phyloP scores from a whole-genome alignment of 2,888 invertebrate genomes.

The Pristionchus mayeri region DNA sequence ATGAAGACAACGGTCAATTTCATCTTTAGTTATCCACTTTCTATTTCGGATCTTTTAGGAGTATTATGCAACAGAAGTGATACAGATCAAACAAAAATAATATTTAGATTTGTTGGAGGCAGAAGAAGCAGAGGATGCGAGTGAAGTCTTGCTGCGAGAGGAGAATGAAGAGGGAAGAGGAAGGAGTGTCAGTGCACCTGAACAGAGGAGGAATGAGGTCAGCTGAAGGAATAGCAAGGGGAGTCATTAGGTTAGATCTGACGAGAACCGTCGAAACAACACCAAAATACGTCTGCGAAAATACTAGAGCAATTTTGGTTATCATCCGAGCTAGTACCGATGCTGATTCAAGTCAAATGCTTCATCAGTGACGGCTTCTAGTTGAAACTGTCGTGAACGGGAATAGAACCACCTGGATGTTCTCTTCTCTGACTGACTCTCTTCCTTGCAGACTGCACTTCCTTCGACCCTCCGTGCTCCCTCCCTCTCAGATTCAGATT shows the following conservation, averaged over 20 bases:
- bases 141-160: neutral
- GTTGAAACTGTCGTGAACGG: neutral
- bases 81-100: too few relatives aligned
- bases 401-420: neutral
- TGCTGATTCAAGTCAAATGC: too few relatives aligned
- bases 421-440: neutral
- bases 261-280: too few relatives aligned
- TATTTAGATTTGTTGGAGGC: neutral
- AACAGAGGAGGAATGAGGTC: neutral
- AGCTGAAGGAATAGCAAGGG: neutral
- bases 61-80: neutral
- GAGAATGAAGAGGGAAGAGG: neutral
- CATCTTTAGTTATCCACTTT: neutral
- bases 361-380: too few relatives aligned
- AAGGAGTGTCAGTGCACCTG: slow-evolving; percentile 22
- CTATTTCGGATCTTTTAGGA: neutral
- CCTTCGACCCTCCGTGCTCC: neutral
- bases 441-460: neutral
- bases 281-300: too few relatives aligned
- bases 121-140: slow-evolving; percentile 39
- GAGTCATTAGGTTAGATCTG: too few relatives aligned
- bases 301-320: too few relatives aligned
- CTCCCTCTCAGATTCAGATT: slow-evolving; percentile 42
- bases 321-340: too few relatives aligned
- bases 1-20: neutral